These are phyloP conservation scores for Halotydeus destructor DNA, from an alignment of 1,140 invertebrate species.

Conservation along the genomic window DNA sequence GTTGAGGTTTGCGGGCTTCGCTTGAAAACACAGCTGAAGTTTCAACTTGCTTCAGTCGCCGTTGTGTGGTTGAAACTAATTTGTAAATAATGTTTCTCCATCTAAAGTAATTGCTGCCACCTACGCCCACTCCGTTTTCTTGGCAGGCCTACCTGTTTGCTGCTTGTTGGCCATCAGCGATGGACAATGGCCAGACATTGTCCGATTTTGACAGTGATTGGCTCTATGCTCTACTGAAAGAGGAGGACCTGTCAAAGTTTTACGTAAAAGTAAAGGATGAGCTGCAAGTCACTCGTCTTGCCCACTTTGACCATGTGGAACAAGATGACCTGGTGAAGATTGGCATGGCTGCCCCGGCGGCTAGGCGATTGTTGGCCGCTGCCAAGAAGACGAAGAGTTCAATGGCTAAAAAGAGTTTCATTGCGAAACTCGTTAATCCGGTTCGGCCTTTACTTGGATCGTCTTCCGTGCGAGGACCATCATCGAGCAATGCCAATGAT, in stretches of 20 bases:
- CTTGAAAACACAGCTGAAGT: too few species aligned
- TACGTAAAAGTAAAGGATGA: conserved; percentile 70
- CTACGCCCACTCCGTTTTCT: too few species aligned
- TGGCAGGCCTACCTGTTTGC: too few species aligned
- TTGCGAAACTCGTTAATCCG: conserved; percentile 22
- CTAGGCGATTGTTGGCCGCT: conserved; percentile 64
- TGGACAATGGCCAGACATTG: too few species aligned
- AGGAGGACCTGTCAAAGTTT: conserved; percentile 82
- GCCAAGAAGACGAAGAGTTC: conserved; percentile 64
- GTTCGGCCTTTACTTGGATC: neutral
- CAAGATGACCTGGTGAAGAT: conserved; percentile 80
- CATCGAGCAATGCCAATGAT: neutral
- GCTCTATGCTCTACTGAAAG: conserved; percentile 58
- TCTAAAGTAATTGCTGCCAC: too few species aligned
- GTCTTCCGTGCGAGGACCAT: neutral
- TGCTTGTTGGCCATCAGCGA: too few species aligned
- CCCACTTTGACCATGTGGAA: conserved; percentile 89
- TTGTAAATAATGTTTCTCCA: too few species aligned
- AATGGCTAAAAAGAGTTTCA: conserved; percentile 55
- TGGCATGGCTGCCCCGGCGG: conserved; percentile 76
- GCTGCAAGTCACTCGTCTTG: conserved; percentile 63
- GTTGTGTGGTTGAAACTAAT: too few species aligned
- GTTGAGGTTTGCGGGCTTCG: too few species aligned
- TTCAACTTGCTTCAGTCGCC: too few species aligned
- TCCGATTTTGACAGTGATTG: conserved; percentile 52